phyloP scores from a whole-genome alignment of 2,113 vertebrate genomes.

The Onychorhynchus coronatus region DNA sequence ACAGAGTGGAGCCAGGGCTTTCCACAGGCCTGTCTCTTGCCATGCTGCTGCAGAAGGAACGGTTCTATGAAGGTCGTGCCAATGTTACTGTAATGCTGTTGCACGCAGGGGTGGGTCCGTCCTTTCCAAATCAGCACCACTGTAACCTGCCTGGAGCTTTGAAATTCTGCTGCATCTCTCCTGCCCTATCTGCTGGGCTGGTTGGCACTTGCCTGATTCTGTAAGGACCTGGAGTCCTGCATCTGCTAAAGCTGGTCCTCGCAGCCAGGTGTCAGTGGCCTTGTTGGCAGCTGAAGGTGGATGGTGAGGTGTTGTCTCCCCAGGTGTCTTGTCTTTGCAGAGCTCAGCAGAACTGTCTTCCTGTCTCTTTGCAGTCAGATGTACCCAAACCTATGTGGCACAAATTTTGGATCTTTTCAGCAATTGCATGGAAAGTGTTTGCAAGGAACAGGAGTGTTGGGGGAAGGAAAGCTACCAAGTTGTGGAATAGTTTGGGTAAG shows the following conservation, averaged over 20 bases:
- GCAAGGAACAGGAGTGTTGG: neutral
- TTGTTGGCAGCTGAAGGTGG: neutral
- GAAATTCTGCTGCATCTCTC: neutral
- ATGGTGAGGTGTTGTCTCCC: neutral
- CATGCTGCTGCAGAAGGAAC: fast-evolving
- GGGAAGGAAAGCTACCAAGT: fast-evolving
- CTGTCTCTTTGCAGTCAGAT: neutral
- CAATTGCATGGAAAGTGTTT: fast-evolving
- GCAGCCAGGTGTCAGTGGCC: fast-evolving
- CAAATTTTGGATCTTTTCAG: neutral
- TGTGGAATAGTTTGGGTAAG: neutral
- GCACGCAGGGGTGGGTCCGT: neutral
- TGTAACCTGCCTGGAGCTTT: neutral
- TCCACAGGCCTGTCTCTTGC: fast-evolving
- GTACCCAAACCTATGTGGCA: neutral
- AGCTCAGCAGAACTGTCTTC: neutral
- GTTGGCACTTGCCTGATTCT: fast-evolving
- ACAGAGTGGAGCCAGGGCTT: neutral
- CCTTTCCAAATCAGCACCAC: neutral
- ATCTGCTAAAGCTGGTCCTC: fast-evolving
- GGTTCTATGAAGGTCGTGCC: neutral
- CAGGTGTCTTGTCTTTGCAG: neutral
- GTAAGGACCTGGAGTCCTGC: fast-evolving
- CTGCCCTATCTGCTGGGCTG: neutral
- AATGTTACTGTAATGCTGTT: fast-evolving